Evolutionary conservation across 64 coral and sea anemone species (phyloP).

Genomic region (Cladopsammia gracilis): DNA sequence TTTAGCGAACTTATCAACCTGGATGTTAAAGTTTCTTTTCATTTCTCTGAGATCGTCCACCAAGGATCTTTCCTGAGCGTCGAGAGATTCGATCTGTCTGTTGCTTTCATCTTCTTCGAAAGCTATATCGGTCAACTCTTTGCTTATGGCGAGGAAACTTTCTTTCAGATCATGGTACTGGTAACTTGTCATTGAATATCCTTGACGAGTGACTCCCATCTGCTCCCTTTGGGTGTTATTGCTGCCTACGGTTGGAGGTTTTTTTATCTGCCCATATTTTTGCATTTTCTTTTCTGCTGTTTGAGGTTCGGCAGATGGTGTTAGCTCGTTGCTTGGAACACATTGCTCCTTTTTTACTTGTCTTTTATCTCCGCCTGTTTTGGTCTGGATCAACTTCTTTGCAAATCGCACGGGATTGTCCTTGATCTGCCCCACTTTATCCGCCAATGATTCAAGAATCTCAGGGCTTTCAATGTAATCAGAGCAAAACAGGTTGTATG

Average conservation of each 20-base stretch:
- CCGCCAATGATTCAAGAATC: slow-evolving; percentile 17
- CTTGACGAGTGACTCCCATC: neutral
- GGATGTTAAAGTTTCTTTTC: neutral
- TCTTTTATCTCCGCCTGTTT: neutral
- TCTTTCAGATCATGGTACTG: slow-evolving; percentile 22
- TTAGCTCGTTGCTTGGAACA: neutral
- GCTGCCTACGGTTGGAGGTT: neutral
- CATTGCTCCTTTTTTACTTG: neutral
- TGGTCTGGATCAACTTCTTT: slow-evolving; percentile 7
- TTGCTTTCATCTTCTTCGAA: neutral
- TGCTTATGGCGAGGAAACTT: neutral
- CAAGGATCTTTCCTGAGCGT: neutral
- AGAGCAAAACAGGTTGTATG: slow-evolving; percentile 62
- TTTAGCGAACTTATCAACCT: neutral
- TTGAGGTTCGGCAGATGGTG: too few relatives aligned
- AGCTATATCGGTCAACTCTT: slow-evolving; percentile 25
- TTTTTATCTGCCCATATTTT: too few relatives aligned
- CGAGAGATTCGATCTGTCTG: neutral
- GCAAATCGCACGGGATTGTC: slow-evolving; percentile 58
- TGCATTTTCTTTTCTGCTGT: too few relatives aligned
- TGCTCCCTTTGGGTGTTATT: neutral
- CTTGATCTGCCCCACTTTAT: slow-evolving; percentile 51
- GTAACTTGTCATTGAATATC: neutral
- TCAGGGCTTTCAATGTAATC: slow-evolving; percentile 58
- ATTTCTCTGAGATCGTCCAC: slow-evolving; percentile 30